A percentile compares a stretch with the other conserved stretches of the same genome.
Conservation (phyloP, 1,140 invertebrate genomes). For the Drosophila equinoxialis region DNA sequence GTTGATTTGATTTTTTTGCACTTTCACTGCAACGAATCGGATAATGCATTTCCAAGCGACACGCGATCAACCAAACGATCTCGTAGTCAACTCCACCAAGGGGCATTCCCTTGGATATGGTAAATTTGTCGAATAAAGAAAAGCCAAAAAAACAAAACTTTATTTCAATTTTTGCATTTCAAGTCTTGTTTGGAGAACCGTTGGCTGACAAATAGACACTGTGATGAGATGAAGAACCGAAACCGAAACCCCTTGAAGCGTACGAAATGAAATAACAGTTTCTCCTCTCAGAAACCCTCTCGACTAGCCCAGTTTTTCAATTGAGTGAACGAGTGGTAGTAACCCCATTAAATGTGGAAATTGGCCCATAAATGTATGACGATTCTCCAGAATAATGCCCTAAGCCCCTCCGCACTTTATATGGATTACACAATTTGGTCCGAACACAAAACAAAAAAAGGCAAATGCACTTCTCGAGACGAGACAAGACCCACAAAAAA, state of each 20-base stretch:
- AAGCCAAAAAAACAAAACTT: too few species aligned
- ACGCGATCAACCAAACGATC: constrained; percentile 35
- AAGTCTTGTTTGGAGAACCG: too few species aligned
- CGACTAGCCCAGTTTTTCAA: constrained; percentile 1
- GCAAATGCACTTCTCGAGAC: constrained; percentile 9
- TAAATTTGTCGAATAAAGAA: too few species aligned
- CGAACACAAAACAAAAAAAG: background rate
- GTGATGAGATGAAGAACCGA: background rate
- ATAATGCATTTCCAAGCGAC: constrained; percentile 56
- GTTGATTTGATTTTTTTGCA: constrained; percentile 45
- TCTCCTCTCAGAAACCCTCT: background rate
- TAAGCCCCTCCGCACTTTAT: background rate
- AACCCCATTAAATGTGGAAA: constrained; percentile 9
- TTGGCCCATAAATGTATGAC: constrained; percentile 12
- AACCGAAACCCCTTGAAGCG: background rate
- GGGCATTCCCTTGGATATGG: background rate
- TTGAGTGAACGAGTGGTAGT: background rate
- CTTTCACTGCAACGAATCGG: constrained; percentile 55
- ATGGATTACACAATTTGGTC: constrained; percentile 1
- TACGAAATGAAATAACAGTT: background rate
- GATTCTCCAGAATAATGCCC: background rate
- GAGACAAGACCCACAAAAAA: background rate
- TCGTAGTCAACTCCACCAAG: constrained; percentile 13
- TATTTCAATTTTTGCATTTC: too few species aligned
- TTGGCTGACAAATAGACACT: background rate